Conservation (phyloP, 2,888 invertebrate species). For the Drosophila neonasuta region DNA sequence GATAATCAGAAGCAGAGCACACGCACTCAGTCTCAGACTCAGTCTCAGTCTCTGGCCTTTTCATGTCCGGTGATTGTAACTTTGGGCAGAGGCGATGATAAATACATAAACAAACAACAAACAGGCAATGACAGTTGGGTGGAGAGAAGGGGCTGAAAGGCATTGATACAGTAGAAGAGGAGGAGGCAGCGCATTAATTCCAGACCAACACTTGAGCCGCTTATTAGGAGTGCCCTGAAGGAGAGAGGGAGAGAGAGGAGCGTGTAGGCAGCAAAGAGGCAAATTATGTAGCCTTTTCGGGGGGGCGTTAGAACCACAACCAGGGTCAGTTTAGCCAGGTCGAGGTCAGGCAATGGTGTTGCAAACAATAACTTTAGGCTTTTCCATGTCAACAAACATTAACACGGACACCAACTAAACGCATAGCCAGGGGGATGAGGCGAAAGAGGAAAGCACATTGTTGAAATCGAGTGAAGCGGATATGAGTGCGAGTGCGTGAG, state of each 20-base stretch:
- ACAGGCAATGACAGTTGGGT: conserved; percentile 21
- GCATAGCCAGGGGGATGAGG: background rate
- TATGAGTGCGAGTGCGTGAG: conserved; percentile 5
- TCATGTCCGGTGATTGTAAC: conserved; percentile 57
- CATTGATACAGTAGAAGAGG: background rate
- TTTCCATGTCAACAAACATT: conserved; percentile 73
- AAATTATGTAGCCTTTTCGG: conserved; percentile 55
- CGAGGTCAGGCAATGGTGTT: conserved; percentile 52
- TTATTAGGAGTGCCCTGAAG: conserved; percentile 56
- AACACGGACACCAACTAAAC: conserved; percentile 42
- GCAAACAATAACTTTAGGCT: conserved; percentile 71
- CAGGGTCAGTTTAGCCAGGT: conserved; percentile 21
- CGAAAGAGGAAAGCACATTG: conserved; percentile 23
- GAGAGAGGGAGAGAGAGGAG: background rate
- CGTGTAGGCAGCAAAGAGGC: conserved; percentile 35
- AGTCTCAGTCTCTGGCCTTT: conserved; percentile 16
- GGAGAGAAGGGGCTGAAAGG: background rate
- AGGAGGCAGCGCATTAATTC: conserved; percentile 61
- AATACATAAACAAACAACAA: conserved; percentile 41
- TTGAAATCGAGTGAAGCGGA: conserved; percentile 24
- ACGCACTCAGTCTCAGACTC: conserved; percentile 1
- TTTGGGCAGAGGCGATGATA: conserved; percentile 46
- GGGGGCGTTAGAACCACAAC: conserved; percentile 27
- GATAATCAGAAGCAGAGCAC: conserved; percentile 16
- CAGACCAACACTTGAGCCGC: conserved; percentile 72